Base-by-base conservation (phyloP, 37 sponge, comb jelly and placozoan species). In the Geodia barretti region DNA sequence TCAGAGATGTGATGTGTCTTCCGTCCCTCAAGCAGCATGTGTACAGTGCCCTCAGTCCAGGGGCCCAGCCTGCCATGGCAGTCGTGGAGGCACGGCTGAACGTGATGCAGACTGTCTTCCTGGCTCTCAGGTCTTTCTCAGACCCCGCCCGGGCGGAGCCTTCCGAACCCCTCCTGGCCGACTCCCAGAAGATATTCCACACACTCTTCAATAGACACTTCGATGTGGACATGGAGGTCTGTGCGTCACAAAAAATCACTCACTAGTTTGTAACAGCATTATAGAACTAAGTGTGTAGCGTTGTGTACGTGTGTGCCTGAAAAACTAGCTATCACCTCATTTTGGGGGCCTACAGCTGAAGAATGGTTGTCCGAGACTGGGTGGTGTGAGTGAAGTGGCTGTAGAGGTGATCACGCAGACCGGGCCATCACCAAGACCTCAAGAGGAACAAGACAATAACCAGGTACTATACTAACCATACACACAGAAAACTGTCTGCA, bases 71-170 rank as follows among this genome's bases (percentile, higher is more conserved):
- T 36, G 71, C 41, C 30, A 28, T 67, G 60, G 62, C 38, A 17
- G 31, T 1, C 23, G 61, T 79, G 28, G 80, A 86, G 54, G 79
- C 79, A n/a, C 30, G 32, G 62, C 77, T 83, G 39, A 82, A 88
- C 40, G 42, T 88, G 32, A 83, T 88, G 83, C 89, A 88, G 1
- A 64, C 72, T 24, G 41, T 66, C 9, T 88, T 73, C 79, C 77
- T 88, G 17, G 31, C 67, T n/a, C 70, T 88, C 19, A 78, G 65
- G 39, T 32, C 54, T 11, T 32, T 41, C 11, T 43, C 86, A 14
- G n/a, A n/a, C n/a, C n/a, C n/a, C n/a, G n/a, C n/a, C n/a, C n/a
- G n/a, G n/a, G n/a, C n/a, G n/a, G 54, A 47, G 54, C 54, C 54
- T 17, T 47, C 54, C 26, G 30, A 72, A 26, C 72, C 78, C n/a